Conservation (phyloP, 2,888 invertebrate species). For the Silvanus unidentatus region DNA sequence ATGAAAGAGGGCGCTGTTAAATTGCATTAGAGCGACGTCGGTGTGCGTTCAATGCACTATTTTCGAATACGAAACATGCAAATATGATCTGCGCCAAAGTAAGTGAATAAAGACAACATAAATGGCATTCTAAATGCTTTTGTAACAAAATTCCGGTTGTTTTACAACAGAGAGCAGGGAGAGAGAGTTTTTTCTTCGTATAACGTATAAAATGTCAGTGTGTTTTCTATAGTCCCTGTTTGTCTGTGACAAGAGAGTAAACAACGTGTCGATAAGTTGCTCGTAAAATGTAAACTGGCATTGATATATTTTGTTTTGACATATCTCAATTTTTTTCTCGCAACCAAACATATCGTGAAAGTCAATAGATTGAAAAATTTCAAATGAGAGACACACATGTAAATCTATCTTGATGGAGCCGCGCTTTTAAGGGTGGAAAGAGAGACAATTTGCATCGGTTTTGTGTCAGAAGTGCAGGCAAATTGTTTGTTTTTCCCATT, state of each 20-base stretch:
- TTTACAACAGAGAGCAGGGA: conserved; percentile 10
- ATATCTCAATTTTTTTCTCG: conserved; percentile 27
- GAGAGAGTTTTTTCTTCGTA: too few species aligned
- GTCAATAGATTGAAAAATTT: conserved; percentile 29
- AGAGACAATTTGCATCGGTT: not conserved
- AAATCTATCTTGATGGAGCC: conserved; percentile 11
- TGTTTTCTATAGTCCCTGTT: conserved; percentile 23
- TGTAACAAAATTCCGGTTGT: too few species aligned
- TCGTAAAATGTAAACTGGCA: conserved; percentile 27
- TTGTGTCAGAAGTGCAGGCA: not conserved
- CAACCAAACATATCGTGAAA: conserved; percentile 25
- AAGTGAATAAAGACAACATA: too few species aligned
- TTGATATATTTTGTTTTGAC: conserved; percentile 34
- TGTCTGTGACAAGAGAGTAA: conserved; percentile 28
- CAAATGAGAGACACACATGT: conserved; percentile 21
- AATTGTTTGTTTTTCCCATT: not conserved
- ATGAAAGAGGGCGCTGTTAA: too few species aligned
- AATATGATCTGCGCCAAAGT: too few species aligned
- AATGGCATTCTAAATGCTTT: too few species aligned
- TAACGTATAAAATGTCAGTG: conserved; percentile 17
- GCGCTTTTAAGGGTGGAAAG: not conserved
- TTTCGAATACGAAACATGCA: too few species aligned
- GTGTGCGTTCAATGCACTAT: too few species aligned
- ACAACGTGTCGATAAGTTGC: conserved; percentile 31
- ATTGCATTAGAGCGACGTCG: too few species aligned